phyloP scores from a whole-genome alignment of 2,888 invertebrate species.

The Bellardia bayeri region DNA sequence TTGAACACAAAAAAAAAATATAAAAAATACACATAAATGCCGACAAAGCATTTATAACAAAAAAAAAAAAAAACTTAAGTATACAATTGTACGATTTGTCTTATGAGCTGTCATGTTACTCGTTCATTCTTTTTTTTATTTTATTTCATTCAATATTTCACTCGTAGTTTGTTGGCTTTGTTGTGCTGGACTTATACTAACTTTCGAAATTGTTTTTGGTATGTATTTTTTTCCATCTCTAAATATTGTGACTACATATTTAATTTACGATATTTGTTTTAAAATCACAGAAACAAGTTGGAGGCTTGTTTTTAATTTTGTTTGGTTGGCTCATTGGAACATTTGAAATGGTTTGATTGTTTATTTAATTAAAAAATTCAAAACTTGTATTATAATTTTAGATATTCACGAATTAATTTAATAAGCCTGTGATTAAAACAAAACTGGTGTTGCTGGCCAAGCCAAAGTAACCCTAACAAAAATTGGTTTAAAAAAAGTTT shows the following conservation, averaged over 20 bases:
- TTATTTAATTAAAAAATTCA: constrained; percentile 36
- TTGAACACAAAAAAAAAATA: constrained; percentile 12
- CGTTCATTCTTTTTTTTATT: constrained; percentile 52
- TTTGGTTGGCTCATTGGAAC: background rate
- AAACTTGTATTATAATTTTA: constrained; percentile 38
- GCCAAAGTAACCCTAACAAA: too few relatives aligned
- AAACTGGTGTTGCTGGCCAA: background rate
- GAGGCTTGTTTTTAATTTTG: background rate
- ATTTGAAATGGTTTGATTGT: constrained; percentile 14
- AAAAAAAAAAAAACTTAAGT: constrained; percentile 47
- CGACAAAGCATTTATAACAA: constrained; percentile 70
- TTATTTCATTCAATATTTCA: constrained; percentile 17
- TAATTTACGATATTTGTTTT: constrained; percentile 61
- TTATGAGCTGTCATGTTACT: constrained; percentile 68
- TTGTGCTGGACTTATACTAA: constrained; percentile 14
- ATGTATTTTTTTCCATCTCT: constrained; percentile 12
- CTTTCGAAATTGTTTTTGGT: constrained; percentile 35
- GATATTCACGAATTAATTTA: constrained; percentile 15
- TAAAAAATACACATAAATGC: constrained; percentile 52
- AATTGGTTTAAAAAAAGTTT: too few relatives aligned
- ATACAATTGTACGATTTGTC: constrained; percentile 71
- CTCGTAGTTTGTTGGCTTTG: constrained; percentile 15
- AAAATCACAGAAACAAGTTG: constrained; percentile 62
- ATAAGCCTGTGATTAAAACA: background rate
- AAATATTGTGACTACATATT: constrained; percentile 26